Conservation (phyloP, 2,113 vertebrate genomes). For the Saguinus imperator region DNA sequence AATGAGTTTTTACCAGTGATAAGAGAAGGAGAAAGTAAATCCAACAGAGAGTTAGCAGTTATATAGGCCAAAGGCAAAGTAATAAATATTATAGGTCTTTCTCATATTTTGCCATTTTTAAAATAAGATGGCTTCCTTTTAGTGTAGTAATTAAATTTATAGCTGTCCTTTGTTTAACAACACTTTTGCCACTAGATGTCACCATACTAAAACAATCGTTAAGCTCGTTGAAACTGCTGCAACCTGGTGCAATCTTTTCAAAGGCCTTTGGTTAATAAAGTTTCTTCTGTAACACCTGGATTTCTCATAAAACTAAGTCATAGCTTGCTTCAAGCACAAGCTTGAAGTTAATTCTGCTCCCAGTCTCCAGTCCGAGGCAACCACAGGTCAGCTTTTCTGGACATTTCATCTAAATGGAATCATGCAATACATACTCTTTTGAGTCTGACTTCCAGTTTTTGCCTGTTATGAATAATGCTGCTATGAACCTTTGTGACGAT, state of each 20-base stretch:
- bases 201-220: conserved; percentile 62
- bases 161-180: background rate
- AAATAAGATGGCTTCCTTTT: conserved; percentile 56
- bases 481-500: background rate
- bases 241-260: background rate
- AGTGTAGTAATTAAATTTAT: background rate
- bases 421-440: background rate
- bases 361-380: too few relatives aligned
- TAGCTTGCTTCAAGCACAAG: conserved; percentile 11
- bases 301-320: conserved; percentile 53
- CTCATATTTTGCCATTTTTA: conserved; percentile 13
- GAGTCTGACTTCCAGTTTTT: background rate
- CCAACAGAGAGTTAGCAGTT: background rate
- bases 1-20: background rate
- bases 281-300: conserved; percentile 3
- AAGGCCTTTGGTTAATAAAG: background rate
- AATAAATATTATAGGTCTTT: background rate
- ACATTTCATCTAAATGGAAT: background rate
- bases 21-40: background rate
- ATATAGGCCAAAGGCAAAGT: background rate
- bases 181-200: conserved; percentile 74
- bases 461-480: background rate
- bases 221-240: background rate
- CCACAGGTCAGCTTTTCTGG: background rate
- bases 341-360: background rate